These are phyloP conservation scores for Eristalis pertinax DNA, from an alignment of 2,888 invertebrate genomes.

Conservation along the genomic window DNA sequence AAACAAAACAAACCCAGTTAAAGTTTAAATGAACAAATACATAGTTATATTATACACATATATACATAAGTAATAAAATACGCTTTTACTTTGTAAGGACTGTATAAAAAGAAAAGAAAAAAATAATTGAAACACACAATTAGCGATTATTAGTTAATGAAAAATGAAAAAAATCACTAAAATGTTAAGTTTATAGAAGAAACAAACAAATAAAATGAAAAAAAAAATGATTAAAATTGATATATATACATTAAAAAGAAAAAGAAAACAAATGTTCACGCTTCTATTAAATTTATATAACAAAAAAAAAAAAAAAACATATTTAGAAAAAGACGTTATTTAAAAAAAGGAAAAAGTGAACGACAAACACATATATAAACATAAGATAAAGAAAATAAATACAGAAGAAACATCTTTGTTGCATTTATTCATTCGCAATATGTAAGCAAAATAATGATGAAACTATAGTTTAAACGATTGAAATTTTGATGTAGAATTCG, in stretches of 20 bases:
- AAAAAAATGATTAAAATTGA: conserved; percentile 34
- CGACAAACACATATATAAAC: conserved; percentile 22
- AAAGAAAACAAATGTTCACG: conserved; percentile 57
- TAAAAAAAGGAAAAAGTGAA: conserved; percentile 22
- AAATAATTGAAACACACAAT: conserved; percentile 52
- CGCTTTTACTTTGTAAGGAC: conserved; percentile 81
- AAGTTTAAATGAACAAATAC: conserved; percentile 45
- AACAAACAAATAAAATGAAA: too few relatives aligned
- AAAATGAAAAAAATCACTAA: conserved; percentile 68
- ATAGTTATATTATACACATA: conserved; percentile 65
- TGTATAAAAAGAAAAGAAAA: conserved; percentile 75
- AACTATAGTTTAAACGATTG: conserved; percentile 52
- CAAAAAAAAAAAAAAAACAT: conserved; percentile 29
- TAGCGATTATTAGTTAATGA: conserved; percentile 75
- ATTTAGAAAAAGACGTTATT: conserved; percentile 50
- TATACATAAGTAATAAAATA: conserved; percentile 80
- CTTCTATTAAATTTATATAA: conserved; percentile 66
- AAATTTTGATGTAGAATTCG: conserved; percentile 64
- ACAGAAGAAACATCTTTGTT: conserved; percentile 36
- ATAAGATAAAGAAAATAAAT: background rate
- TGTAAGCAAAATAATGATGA: conserved; percentile 12
- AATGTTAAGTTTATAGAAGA: conserved; percentile 66
- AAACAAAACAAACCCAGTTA: conserved; percentile 30
- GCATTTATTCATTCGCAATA: conserved; percentile 68
- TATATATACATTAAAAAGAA: conserved; percentile 58